Evolutionary conservation across 2,797 vertebrate species (phyloP).

Genomic region (Chaetodon trifasciatus): DNA sequence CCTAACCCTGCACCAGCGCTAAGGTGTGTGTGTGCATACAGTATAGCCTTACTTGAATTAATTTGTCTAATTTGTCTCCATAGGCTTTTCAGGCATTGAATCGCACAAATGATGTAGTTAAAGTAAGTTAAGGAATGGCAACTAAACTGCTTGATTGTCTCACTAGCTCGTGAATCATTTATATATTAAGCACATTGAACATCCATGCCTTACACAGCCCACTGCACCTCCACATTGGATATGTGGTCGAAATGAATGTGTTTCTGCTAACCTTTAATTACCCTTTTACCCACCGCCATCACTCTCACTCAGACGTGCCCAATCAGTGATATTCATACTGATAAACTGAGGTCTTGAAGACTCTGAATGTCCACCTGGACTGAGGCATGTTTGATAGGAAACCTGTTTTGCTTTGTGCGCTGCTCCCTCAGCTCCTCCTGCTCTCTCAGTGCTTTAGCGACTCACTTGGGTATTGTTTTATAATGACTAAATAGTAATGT

Average conservation of each 20-base stretch:
- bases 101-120: conserved; percentile 43
- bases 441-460: conserved; percentile 76
- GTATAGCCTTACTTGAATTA: conserved; percentile 55
- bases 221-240: conserved; percentile 62
- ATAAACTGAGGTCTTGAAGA: conserved; percentile 28
- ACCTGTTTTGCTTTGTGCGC: conserved; percentile 50
- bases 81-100: conserved; percentile 33
- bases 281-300: conserved; percentile 2
- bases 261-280: conserved; percentile 56
- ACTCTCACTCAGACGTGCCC: conserved; percentile 7
- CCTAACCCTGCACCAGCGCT: conserved; percentile 36
- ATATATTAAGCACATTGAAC: conserved; percentile 37
- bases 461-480: conserved; percentile 75
- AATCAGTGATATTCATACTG: background rate
- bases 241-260: conserved; percentile 74
- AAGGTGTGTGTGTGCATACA: conserved; percentile 1
- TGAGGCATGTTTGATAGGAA: conserved; percentile 27
- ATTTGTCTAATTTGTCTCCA: conserved; percentile 47
- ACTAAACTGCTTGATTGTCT: conserved; percentile 32
- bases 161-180: conserved; percentile 23
- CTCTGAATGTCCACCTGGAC: conserved; percentile 54
- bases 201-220: conserved; percentile 71
- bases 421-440: conserved; percentile 68
- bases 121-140: conserved; percentile 40
- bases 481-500: conserved; percentile 75